Conservation (phyloP, 2,888 invertebrate species). For the Malachius bipustulatus region DNA sequence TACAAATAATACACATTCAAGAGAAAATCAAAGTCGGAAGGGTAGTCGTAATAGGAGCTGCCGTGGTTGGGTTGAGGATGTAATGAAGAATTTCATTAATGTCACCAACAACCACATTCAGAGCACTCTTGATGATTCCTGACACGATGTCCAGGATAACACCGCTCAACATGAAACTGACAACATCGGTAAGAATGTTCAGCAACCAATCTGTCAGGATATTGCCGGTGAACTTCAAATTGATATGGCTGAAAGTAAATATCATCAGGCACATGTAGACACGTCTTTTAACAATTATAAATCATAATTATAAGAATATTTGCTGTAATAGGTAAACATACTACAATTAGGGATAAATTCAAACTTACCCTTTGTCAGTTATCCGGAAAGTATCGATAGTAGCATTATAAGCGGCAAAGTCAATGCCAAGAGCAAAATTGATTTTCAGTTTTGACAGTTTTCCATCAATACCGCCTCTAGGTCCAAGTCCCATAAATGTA, state of each 20-base stretch:
- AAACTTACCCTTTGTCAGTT: background rate
- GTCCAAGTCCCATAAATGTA: background rate
- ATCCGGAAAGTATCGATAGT: background rate
- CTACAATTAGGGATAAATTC: too few relatives aligned
- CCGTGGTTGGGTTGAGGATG: background rate
- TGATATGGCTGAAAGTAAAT: background rate
- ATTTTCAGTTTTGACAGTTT: background rate
- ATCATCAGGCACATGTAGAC: too few relatives aligned
- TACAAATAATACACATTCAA: too few relatives aligned
- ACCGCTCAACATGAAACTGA: background rate
- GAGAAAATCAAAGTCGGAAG: background rate
- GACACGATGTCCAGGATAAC: slow-evolving; percentile 2
- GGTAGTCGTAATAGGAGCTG: background rate
- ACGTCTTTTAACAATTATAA: too few relatives aligned
- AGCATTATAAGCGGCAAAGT: background rate
- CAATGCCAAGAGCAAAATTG: background rate
- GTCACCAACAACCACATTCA: background rate
- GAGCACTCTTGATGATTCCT: background rate
- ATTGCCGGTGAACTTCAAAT: slow-evolving; percentile 1
- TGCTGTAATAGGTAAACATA: too few relatives aligned
- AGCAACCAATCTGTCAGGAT: slow-evolving; percentile 1
- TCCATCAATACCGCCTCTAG: background rate
- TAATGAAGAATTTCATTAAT: background rate
- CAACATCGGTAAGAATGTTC: background rate
- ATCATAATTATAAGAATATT: too few relatives aligned